Base-by-base conservation (phyloP, 2,113 vertebrate genomes). In the Chaetura pelagica region DNA sequence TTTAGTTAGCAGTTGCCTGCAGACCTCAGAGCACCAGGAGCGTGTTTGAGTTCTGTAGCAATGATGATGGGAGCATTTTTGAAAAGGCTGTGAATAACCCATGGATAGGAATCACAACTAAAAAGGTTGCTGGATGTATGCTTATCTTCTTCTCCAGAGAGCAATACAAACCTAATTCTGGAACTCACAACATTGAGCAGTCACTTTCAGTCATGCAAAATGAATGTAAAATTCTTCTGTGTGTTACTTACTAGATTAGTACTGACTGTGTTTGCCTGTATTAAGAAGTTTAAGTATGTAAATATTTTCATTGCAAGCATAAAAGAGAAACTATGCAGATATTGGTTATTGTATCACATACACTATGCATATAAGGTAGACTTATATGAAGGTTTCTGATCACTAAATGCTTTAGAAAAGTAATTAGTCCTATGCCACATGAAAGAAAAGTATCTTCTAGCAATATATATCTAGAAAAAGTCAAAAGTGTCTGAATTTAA, bases 401-500 rank as follows among this genome's bases (percentile, higher is more conserved):
- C 17, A 42, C 16, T 67, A 27, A n/a, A 59, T 74, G 21, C 35
- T 85, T 85, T 73, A 76, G 54, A 79, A 49, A 61, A 72, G n/a
- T 75, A 84, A 69, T 61, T 84, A 58, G 27, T 73, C 15, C 20
- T 79, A 42, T 34, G 46, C 27, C 1, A 3, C 26, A 61, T 48
- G 63, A 77, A 85, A 67, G n/a, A 86, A 34, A 83, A 48, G 5
- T 84, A 3, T 79, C 12, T 64, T 77, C 73, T 61, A 72, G 51
- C 21, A 34, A 66, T 83, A 34, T 18, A 5, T 63, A 77, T 62
- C 34, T 73, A 10, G 3, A 82, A 94, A 59, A 88, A 63, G 67
- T 74, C 26, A 38, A 49, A 90, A 67, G 29, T 69, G 58, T 74
- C 94, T 94, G 87, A 91, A 63, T 95, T 96, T 96, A 86, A 96